These are phyloP conservation scores for Rhamphomyia laevipes DNA, from an alignment of 2,888 invertebrate species.

Conservation along the genomic window DNA sequence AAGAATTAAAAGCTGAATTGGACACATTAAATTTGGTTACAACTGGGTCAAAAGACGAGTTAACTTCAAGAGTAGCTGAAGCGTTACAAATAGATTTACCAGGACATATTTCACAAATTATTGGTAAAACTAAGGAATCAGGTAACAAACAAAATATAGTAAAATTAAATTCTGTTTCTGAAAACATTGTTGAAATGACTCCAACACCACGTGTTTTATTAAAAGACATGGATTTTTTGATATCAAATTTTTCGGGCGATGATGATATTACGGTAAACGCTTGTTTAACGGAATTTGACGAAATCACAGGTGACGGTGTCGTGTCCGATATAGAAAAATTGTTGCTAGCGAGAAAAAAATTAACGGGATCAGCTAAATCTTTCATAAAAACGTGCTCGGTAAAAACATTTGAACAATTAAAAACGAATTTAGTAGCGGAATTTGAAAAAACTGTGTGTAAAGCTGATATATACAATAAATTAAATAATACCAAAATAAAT, in stretches of 20 bases:
- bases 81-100: background rate
- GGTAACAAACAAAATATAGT: no score
- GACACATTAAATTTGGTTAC: background rate
- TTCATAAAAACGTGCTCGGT: background rate
- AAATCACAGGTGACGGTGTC: background rate
- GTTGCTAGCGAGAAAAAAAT: background rate
- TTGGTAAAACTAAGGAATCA: background rate
- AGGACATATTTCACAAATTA: background rate
- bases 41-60: background rate
- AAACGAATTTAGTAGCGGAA: background rate
- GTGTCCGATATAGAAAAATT: background rate
- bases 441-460: conserved; percentile 1
- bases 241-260: conserved; percentile 1
- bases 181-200: background rate
- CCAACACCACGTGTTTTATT: background rate
- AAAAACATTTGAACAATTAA: background rate
- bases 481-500: conserved; percentile 4
- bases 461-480: conserved; percentile 8
- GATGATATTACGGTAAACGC: background rate
- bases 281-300: conserved; percentile 2
- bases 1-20: background rate
- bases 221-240: conserved; percentile 1
- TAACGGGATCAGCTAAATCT: background rate
- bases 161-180: no score
- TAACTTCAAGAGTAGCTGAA: no score